Conservation (phyloP, 2,888 invertebrate species). For the Tetragonisca angustula region DNA sequence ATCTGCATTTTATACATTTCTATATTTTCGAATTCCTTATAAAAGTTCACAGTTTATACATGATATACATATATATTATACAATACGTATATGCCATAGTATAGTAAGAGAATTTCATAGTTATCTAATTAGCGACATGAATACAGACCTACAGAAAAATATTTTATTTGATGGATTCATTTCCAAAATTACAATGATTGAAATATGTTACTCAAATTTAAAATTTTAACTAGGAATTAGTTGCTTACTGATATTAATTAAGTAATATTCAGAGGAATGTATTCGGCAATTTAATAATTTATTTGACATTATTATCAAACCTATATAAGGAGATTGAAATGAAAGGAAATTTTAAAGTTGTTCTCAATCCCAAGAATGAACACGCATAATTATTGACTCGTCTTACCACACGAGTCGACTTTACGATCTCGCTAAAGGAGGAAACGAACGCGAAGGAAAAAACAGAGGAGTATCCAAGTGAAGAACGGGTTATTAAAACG, state of each 20-base stretch:
- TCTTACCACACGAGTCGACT: conserved; percentile 33
- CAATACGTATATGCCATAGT: too few species aligned
- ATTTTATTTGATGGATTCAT: too few species aligned
- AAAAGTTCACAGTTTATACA: too few species aligned
- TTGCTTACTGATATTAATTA: not conserved
- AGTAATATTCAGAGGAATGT: not conserved
- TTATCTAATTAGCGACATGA: too few species aligned
- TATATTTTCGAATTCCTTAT: too few species aligned
- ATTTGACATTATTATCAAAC: too few species aligned
- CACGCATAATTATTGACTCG: conserved; percentile 49
- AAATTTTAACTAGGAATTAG: not conserved
- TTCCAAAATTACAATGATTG: too few species aligned
- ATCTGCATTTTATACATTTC: too few species aligned
- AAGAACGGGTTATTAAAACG: conserved; percentile 66
- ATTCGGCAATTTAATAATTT: not conserved
- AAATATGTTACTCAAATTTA: too few species aligned
- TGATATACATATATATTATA: too few species aligned
- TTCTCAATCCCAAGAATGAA: not conserved
- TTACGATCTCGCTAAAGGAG: conserved; percentile 36
- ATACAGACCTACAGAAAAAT: too few species aligned
- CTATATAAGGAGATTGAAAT: not conserved
- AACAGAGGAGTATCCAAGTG: conserved; percentile 22
- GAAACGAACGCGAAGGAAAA: conserved; percentile 34
- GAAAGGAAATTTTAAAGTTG: not conserved
- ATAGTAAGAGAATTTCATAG: too few species aligned